Conservation (phyloP, 2,797 vertebrate species). For the Lutjanus campechanus region DNA sequence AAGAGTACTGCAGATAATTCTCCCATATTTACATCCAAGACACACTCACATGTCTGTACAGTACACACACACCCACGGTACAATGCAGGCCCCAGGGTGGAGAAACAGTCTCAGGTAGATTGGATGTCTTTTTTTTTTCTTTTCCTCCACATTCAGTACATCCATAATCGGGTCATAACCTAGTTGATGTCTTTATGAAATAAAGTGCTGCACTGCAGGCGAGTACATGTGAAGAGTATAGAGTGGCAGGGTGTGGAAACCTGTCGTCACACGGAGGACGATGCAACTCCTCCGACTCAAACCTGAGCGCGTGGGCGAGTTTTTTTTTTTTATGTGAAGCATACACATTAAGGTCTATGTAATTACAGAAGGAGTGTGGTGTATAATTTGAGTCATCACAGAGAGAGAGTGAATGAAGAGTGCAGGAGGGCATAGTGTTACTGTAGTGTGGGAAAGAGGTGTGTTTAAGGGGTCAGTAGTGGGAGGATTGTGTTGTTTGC, state of each 20-base stretch:
- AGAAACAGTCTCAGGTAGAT: constrained; percentile 55
- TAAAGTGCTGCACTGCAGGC: constrained; percentile 43
- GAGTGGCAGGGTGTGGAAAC: constrained; percentile 62
- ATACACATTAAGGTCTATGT: constrained; percentile 52
- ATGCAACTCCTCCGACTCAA: constrained; percentile 5
- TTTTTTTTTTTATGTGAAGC: constrained; percentile 34
- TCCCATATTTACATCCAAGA: constrained; percentile 15
- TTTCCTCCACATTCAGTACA: constrained; percentile 45
- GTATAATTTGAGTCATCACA: constrained; percentile 66
- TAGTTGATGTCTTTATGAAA: constrained; percentile 64
- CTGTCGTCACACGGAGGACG: constrained; percentile 13
- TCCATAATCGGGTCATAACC: constrained; percentile 66
- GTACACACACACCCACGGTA: constrained; percentile 23
- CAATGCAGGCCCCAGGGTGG: constrained; percentile 59
- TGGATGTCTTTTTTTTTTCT: constrained; percentile 57
- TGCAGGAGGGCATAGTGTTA: constrained; percentile 28
- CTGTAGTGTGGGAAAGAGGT: constrained; percentile 55
- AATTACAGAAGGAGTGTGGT: constrained; percentile 52
- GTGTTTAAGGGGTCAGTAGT: constrained; percentile 17
- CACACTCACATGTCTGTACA: constrained; percentile 9
- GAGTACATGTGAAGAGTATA: constrained; percentile 44
- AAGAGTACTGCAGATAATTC: background rate
- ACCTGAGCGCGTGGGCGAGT: constrained; percentile 35
- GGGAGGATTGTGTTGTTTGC: background rate
- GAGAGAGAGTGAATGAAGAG: constrained; percentile 49